Evolutionary conservation across 2,888 invertebrate species (phyloP), one percentile per base, ranked within the genome.

Genomic region (Athalia circularis): DNA sequence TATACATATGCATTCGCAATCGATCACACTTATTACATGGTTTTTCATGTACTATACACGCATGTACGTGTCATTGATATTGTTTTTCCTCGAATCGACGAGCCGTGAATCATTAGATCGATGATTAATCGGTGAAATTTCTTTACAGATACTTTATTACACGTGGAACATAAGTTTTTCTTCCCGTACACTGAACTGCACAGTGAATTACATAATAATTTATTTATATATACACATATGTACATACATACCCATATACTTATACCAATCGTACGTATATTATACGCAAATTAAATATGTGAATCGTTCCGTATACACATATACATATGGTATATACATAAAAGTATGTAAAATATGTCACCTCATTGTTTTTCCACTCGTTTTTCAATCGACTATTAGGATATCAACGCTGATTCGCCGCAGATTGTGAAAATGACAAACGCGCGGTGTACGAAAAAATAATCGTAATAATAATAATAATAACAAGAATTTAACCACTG

Each of bases 101-200:
- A 72, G 13, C 8, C 59, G 72, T 47, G 59, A 72, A 72, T 29
- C 29, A 59, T 72, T 47, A 45, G 4, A 72, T 15, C 57, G 15
- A 59, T 59, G 72, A 72, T 72, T 72, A 72, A 72, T 72, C 59
- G 47, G 47, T 59, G 5, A 50, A 15, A 13, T 59, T 68, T 68
- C 29, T 15, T 15, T 29, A 45, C 59, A 5, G 47, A 52, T 59
- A 3, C 47, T 29, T 8, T 11, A 9, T 45, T 11, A 47, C 70
- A 47, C 4, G 47, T 29, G 8, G 45, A 11, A 59, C n/a, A 7
- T 57, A 7, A 9, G 8, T 45, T 7, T 70, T 13, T 59, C 72
- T 57, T 72, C 47, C 29, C 29, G 29, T 29, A 29, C 29, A 29
- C 29, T 2, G 29, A 29, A 29, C 29, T 29, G 29, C 2, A 29